Conservation (phyloP, 2,797 vertebrate species). For the Acanthiza pusilla region DNA sequence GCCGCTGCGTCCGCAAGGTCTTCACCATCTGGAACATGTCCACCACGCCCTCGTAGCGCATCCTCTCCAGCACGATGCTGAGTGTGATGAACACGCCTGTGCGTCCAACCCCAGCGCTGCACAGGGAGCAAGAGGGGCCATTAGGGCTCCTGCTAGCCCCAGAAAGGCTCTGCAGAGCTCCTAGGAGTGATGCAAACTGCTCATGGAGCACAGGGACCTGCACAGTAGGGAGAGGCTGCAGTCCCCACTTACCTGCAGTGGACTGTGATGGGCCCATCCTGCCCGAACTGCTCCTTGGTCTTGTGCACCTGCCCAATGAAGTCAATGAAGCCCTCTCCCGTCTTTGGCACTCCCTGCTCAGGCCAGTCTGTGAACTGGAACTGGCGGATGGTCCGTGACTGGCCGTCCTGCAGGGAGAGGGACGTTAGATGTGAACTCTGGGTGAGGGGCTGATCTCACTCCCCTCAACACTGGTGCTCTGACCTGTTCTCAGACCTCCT, state of each 20-base stretch:
- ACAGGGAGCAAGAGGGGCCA: background rate
- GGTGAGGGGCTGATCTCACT: background rate
- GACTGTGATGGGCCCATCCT: constrained; percentile 95
- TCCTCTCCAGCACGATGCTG: constrained; percentile 94
- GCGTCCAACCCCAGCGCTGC: constrained; percentile 92
- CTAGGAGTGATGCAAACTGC: fast-evolving
- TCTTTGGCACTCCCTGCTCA: constrained; percentile 97
- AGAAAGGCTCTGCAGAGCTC: background rate
- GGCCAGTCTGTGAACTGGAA: constrained; percentile 99
- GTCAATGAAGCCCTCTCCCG: constrained; percentile 94
- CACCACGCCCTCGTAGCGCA: constrained; percentile 94
- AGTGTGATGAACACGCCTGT: constrained; percentile 95
- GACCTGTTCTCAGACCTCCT: background rate
- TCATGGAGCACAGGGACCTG: background rate
- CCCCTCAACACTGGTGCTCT: background rate
- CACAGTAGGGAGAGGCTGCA: background rate
- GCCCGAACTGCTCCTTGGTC: constrained; percentile 98
- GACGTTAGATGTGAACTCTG: fast-evolving
- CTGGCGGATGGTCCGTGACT: constrained; percentile 95
- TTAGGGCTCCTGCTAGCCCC: background rate
- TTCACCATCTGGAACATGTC: constrained; percentile 98
- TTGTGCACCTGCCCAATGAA: constrained; percentile 98
- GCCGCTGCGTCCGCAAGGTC: constrained; percentile 91
- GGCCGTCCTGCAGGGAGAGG: constrained; percentile 82
- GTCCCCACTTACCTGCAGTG: constrained; percentile 87